Evolutionary conservation across 2,113 vertebrate species (phyloP), one percentile per base, ranked within the genome.

Genomic region (Anthoscopus minutus): DNA sequence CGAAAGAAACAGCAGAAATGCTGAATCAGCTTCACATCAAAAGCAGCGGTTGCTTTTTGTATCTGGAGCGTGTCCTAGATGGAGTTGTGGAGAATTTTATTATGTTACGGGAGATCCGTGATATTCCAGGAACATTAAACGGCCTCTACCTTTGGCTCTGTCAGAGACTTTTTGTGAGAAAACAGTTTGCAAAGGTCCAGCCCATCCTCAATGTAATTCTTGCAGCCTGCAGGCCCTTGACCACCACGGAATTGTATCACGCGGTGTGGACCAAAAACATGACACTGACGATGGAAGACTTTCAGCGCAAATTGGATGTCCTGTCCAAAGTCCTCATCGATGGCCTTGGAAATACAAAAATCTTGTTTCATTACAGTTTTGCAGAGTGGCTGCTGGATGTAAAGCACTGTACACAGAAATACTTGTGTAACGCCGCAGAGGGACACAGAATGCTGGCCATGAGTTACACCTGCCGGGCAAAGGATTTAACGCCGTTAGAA

Each of bases 111-210:
- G 99, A 99, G 97, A 99, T 99, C 91, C 99, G 99, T 7, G 99
- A 99, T 96, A 99, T 99, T 96, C 99, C 99, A 1, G 99, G 99
- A 64, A 99, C 99, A 0, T 97, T 99, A 44, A 99, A 99, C 5
- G 99, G 99, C 81, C 98, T 99, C 4, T 99, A 99, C 92, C 98
- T 99, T 91, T 99, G 99, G 99, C 98, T 99, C n/a, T 99, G 99
- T 95, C 99, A 99, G 94, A 98, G 99, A 94, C 99, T 99, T 77
- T 99, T 99, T 97, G 99, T 99, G 89, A 98, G 99, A 82, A 99
- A 99, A 98, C 99, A 99, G 90, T 99, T 99, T 97, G 99, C 99
- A 88, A 99, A 99, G 97, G 98, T 99, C 80, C 99, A 99, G 92
- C 99, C 99, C 24, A 99, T 99, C 95, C 97, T 99, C 33, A 99